Evolutionary conservation across 2,113 vertebrate species (phyloP), one percentile per base, ranked within the genome.

Genomic region (Apteryx owenii): DNA sequence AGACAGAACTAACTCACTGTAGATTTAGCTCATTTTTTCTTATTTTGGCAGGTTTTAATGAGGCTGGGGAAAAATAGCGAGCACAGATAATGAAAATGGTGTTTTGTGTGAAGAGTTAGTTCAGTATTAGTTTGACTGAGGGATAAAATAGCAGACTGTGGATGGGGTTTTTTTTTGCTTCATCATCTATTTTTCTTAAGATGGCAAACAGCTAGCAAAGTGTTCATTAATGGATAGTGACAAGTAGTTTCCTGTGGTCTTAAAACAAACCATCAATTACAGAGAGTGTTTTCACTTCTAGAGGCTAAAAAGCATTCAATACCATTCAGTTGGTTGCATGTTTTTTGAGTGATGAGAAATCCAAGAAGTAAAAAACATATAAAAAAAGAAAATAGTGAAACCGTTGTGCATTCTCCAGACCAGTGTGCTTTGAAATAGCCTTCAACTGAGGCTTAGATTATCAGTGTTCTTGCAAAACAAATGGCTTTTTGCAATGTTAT

Each of bases 231-330:
- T 94, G 88, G 85, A 89, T 82, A 93, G 93, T 94, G 96, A 94
- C 94, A 96, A 96, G 92, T 54, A 79, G 91, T 95, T 98, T 98
- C 97, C 95, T 94, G 94, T 83, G 90, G 95, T 92, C 92, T 95
- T 93, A 95, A 93, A 97, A 95, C 84, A 96, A 96, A 68, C 75
- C 91, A 94, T 97, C 92, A 97, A 48, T 97, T 97, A 95, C n/a
- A 95, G n/a, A 38, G 21, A 88, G 56, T 44, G 29, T 97, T 97
- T 96, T 89, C 90, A 93, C 91, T 93, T 97, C 85, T 87, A 94
- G 61, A 97, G 54, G 56, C 93, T 91, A 89, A 94, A 97, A 90
- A 84, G 8, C 66, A 58, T 73, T 96, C 80, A 56, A 53, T 93
- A 81, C 21, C 12, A 28, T 93, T 93, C 33, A 91, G 50, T 18